A percentile compares a stretch with the other conserved stretches of the same genome.
Conservation (phyloP, 2,888 invertebrate species). For the Trichogramma evanescens region DNA sequence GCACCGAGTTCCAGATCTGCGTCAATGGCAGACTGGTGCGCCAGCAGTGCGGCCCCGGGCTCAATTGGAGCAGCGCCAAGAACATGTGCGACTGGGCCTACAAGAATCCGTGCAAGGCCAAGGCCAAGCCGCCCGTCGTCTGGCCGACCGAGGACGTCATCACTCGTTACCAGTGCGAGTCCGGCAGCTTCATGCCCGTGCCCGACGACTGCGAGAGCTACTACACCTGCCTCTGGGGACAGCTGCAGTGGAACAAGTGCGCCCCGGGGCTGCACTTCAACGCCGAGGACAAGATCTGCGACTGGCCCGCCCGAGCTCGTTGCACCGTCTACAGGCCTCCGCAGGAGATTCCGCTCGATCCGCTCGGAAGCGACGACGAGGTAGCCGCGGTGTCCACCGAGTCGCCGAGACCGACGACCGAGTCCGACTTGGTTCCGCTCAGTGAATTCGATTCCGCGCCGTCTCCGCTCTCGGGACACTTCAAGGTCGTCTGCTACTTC, state of each 20-base stretch:
- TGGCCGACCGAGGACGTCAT: neutral
- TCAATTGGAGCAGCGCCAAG: slow-evolving; percentile 64
- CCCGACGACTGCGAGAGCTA: slow-evolving; percentile 69
- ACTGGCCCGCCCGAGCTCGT: slow-evolving; percentile 64
- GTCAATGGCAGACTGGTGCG: slow-evolving; percentile 64
- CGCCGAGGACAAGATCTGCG: slow-evolving; percentile 60
- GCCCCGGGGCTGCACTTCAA: slow-evolving; percentile 73
- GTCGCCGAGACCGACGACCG: slow-evolving; percentile 23
- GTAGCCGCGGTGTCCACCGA: neutral
- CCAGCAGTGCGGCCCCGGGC: slow-evolving; percentile 68
- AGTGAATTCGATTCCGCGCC: slow-evolving; percentile 44
- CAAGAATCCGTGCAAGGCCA: slow-evolving; percentile 42
- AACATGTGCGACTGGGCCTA: slow-evolving; percentile 72
- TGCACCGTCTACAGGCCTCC: slow-evolving; percentile 45
- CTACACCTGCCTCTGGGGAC: slow-evolving; percentile 72
- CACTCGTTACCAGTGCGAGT: slow-evolving; percentile 23
- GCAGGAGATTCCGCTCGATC: slow-evolving; percentile 5
- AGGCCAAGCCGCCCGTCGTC: neutral
- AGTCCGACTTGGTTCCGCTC: slow-evolving; percentile 34
- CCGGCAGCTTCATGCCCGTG: slow-evolving; percentile 36
- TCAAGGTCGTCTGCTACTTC: slow-evolving; percentile 82
- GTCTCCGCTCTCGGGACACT: slow-evolving; percentile 56
- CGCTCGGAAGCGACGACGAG: neutral
- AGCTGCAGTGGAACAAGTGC: slow-evolving; percentile 65
- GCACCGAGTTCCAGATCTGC: slow-evolving; percentile 71